Evolutionary conservation across 2,888 invertebrate genomes (phyloP).

Genomic region (Drosophila prostipennis): DNA sequence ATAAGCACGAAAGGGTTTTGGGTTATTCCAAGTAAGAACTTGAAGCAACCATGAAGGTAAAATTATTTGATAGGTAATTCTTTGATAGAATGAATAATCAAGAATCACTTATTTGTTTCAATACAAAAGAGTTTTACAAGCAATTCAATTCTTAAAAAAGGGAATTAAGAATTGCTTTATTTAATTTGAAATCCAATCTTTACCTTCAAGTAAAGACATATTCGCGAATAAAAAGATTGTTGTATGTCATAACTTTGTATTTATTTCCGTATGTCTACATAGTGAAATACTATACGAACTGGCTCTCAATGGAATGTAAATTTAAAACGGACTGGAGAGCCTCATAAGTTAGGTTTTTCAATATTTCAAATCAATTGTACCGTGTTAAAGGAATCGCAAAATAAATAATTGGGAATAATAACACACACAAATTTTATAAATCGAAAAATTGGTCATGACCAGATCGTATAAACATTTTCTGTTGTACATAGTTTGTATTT

Average conservation of each 20-base stretch:
- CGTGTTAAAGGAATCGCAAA: not conserved
- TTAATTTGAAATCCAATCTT: too few relatives aligned
- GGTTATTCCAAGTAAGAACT: too few relatives aligned
- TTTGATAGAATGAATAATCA: too few relatives aligned
- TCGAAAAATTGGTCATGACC: slow-evolving; percentile 2
- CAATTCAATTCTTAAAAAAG: too few relatives aligned
- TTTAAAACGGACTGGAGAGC: slow-evolving; percentile 41
- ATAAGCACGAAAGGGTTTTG: not conserved
- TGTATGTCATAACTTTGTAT: slow-evolving; percentile 47
- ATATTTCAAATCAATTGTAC: slow-evolving; percentile 8
- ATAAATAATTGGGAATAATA: not conserved
- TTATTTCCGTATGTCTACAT: slow-evolving; percentile 47
- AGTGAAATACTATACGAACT: slow-evolving; percentile 46
- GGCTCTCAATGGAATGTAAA: slow-evolving; percentile 47
- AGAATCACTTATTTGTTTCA: too few relatives aligned
- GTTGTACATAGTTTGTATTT: slow-evolving; percentile 65
- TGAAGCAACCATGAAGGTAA: not conserved
- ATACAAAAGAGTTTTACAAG: too few relatives aligned
- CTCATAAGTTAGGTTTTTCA: slow-evolving; percentile 6
- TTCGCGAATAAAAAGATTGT: not conserved
- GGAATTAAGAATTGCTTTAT: too few relatives aligned
- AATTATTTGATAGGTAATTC: not conserved
- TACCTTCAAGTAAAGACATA: too few relatives aligned
- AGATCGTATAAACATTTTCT: slow-evolving; percentile 19
- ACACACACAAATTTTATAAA: slow-evolving; percentile 1